These are phyloP conservation scores for Nomada flava DNA, from an alignment of 2,888 invertebrate species.

Conservation along the genomic window DNA sequence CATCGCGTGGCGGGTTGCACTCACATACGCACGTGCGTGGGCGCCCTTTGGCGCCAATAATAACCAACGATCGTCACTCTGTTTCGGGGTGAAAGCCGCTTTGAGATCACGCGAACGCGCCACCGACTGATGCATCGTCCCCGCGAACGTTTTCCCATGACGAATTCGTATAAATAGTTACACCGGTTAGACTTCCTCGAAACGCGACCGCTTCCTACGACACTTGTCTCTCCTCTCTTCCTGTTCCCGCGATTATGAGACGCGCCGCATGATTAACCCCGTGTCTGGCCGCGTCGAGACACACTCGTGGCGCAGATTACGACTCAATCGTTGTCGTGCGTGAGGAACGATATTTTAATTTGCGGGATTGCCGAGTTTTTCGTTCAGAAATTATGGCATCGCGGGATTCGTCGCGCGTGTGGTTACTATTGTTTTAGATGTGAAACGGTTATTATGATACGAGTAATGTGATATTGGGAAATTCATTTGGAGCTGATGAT, in stretches of 20 bases:
- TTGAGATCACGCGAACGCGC: slow-evolving; percentile 50
- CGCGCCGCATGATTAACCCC: background rate
- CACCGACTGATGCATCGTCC: slow-evolving; percentile 55
- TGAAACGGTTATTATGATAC: too few species aligned
- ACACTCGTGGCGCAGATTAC: too few species aligned
- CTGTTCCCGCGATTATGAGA: slow-evolving; percentile 39
- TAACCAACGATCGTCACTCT: slow-evolving; percentile 68
- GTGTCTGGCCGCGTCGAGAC: background rate
- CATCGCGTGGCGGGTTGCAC: slow-evolving; percentile 59
- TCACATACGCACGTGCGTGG: slow-evolving; percentile 69
- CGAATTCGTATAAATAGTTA: slow-evolving; percentile 72
- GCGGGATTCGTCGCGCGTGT: too few species aligned
- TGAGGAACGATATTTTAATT: too few species aligned
- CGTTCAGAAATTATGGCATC: too few species aligned
- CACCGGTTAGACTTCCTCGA: slow-evolving; percentile 18
- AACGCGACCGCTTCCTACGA: slow-evolving; percentile 15
- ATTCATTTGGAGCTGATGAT: too few species aligned
- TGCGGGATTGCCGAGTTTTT: too few species aligned
- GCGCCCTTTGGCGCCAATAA: slow-evolving; percentile 69
- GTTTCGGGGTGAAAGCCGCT: slow-evolving; percentile 64
- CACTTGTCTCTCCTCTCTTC: slow-evolving; percentile 23
- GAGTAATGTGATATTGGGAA: too few species aligned
- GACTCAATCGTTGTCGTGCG: too few species aligned
- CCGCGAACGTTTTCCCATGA: slow-evolving; percentile 66
- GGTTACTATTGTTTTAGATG: too few species aligned